A percentile compares a stretch with the other conserved stretches of the same genome.
Conservation (phyloP, 2,797 vertebrate genomes). For the Glyptemys insculpta region DNA sequence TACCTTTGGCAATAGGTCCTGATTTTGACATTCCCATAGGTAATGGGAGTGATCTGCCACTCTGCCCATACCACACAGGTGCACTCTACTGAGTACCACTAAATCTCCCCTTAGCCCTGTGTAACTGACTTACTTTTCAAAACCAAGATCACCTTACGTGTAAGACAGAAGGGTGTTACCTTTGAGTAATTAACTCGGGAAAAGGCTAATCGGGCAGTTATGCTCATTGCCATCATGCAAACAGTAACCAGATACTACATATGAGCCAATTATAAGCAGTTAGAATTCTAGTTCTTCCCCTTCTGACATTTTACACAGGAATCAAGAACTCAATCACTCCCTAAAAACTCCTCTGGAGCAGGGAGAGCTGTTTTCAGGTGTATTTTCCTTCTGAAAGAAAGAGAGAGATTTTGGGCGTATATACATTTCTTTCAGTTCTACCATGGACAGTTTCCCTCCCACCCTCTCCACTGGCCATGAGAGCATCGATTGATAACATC, state of each 20-base stretch:
- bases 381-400: neutral
- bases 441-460: neutral
- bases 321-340: neutral
- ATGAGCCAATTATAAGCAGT: neutral
- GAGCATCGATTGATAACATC: neutral
- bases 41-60: neutral
- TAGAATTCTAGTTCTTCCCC: neutral
- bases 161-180: neutral
- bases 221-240: neutral
- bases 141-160: neutral
- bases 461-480: neutral
- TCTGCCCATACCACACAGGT: neutral
- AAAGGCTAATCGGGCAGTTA: neutral
- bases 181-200: neutral
- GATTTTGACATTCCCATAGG: neutral
- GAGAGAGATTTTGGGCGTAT: neutral
- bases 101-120: neutral
- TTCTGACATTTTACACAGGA: neutral
- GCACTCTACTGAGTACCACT: neutral
- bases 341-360: neutral
- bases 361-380: neutral
- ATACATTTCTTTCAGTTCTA: neutral
- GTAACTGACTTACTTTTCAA: neutral
- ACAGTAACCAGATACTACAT: fast-evolving
- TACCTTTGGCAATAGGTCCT: neutral